Evolutionary conservation across 1,140 invertebrate species (phyloP).

Genomic region (Drosophila saltans): DNA sequence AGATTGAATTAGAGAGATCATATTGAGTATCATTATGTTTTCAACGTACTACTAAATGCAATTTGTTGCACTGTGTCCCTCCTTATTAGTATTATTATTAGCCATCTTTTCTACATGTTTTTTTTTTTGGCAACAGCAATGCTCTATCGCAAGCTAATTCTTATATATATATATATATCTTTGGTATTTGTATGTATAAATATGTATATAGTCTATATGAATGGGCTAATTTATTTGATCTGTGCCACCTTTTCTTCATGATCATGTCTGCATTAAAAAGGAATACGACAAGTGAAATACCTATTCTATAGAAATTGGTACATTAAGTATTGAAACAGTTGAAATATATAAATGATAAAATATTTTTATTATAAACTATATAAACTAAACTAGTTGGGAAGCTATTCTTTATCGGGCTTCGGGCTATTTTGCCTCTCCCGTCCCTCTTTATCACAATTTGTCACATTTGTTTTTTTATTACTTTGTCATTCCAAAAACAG

Average conservation of each 20-base stretch:
- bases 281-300: background rate
- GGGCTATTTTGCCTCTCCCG: too few species aligned
- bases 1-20: background rate
- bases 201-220: slow-evolving; percentile 41
- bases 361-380: too few species aligned
- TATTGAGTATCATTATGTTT: slow-evolving; percentile 3
- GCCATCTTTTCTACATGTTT: slow-evolving; percentile 28
- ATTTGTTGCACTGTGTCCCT: slow-evolving; percentile 11
- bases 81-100: slow-evolving; percentile 55
- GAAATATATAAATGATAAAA: too few species aligned
- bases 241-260: background rate
- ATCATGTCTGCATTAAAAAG: background rate
- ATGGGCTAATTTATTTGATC: slow-evolving; percentile 55
- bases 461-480: too few species aligned
- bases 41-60: background rate
- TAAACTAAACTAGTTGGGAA: too few species aligned
- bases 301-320: background rate
- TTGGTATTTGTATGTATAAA: background rate
- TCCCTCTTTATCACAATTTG: too few species aligned
- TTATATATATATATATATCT: background rate
- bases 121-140: slow-evolving; percentile 35
- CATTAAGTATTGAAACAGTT: too few species aligned
- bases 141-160: slow-evolving; percentile 12
- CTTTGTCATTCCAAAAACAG: too few species aligned
- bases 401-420: too few species aligned